Conservation (phyloP, 2,113 vertebrate genomes). For the Holacanthus passer region DNA sequence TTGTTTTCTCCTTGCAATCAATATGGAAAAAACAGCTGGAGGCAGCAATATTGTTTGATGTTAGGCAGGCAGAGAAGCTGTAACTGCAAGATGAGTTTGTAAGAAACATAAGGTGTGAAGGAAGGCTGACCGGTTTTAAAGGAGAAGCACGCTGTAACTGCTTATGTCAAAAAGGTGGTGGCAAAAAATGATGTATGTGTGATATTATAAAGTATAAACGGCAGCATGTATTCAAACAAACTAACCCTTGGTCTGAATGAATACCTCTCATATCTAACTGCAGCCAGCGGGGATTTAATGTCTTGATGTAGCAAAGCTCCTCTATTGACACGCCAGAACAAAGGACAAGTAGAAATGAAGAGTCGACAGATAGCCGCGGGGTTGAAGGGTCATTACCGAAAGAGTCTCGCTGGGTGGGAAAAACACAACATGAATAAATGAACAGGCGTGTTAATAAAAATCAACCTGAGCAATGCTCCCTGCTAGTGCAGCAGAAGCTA, state of each 20-base stretch:
- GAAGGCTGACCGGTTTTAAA: neutral
- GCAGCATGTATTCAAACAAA: conserved; percentile 1
- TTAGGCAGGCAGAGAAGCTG: neutral
- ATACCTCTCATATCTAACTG: conserved; percentile 3
- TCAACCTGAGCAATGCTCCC: neutral
- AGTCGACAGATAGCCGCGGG: neutral
- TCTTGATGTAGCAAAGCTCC: neutral
- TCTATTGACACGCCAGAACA: conserved; percentile 5
- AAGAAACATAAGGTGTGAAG: neutral
- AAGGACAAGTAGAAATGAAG: conserved; percentile 1
- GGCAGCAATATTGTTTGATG: conserved; percentile 8
- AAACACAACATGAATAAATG: conserved; percentile 39
- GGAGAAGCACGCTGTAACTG: neutral
- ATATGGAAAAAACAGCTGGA: neutral
- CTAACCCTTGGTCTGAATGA: neutral
- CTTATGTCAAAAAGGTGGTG: neutral
- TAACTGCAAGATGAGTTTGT: neutral
- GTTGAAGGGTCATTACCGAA: conserved; percentile 43
- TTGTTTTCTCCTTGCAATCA: conserved; percentile 17
- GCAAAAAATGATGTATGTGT: neutral
- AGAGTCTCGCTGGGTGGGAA: conserved; percentile 22
- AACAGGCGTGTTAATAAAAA: conserved; percentile 39
- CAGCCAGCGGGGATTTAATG: neutral
- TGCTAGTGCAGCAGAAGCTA: neutral
- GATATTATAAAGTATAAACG: neutral